These are phyloP conservation scores for Cynopterus sphinx DNA, from an alignment of 2,797 vertebrate species.

Conservation along the genomic window DNA sequence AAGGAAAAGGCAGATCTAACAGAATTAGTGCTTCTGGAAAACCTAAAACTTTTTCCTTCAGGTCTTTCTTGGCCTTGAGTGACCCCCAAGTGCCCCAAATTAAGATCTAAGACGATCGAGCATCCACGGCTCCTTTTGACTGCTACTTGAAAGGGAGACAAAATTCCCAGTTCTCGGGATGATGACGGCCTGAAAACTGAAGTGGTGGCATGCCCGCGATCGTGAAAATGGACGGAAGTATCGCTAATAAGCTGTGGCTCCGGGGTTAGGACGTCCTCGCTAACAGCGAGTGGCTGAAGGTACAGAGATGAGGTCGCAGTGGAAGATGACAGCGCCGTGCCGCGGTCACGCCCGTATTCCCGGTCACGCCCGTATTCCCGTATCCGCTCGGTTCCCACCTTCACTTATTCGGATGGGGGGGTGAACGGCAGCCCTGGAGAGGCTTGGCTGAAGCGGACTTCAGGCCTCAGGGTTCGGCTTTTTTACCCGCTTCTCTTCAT, in stretches of 20 bases:
- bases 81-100: not conserved
- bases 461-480: not conserved
- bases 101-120: not conserved
- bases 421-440: not conserved
- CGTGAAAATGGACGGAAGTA: not conserved
- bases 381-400: not conserved
- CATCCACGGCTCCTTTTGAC: not conserved
- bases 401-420: not conserved
- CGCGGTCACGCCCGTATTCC: not conserved
- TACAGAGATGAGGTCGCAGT: not conserved
- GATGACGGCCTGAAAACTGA: not conserved
- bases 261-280: not conserved
- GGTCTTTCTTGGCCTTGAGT: not conserved
- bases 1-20: constrained; percentile 21
- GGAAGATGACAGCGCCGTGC: not conserved
- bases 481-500: not conserved
- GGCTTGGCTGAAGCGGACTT: not conserved
- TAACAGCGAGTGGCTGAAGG: not conserved
- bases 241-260: not conserved
- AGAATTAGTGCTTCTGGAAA: not conserved
- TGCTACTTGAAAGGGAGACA: not conserved
- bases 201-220: not conserved
- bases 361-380: not conserved
- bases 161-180: not conserved
- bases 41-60: not conserved